A percentile compares a stretch with the other conserved stretches of the same genome.
Evolutionary conservation across 2,888 invertebrate genomes (phyloP).

Genomic region (Deroplatys truncata): DNA sequence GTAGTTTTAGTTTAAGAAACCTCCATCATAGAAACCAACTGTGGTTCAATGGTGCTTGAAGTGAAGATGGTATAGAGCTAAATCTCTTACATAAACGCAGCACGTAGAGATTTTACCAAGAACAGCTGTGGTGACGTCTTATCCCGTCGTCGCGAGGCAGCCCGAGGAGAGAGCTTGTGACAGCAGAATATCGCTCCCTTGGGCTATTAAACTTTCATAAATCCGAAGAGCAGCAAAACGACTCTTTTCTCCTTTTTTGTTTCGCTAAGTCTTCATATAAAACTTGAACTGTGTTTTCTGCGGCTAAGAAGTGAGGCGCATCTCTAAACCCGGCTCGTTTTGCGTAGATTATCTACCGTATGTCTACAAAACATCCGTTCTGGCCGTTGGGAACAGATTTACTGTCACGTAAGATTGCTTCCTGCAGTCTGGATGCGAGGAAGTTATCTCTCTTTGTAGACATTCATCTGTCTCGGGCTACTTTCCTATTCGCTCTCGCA

Average conservation of each 20-base stretch:
- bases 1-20: too few relatives aligned
- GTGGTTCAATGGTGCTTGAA: too few relatives aligned
- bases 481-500: background rate
- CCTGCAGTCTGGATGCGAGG: background rate
- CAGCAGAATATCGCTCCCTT: background rate
- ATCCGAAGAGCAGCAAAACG: background rate
- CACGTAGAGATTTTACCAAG: background rate
- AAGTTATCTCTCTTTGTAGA: background rate
- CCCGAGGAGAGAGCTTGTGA: background rate
- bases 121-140: background rate
- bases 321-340: background rate
- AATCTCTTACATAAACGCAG: background rate
- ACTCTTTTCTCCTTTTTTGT: background rate
- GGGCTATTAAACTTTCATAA: constrained; percentile 11
- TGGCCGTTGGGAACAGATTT: background rate
- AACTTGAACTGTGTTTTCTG: background rate
- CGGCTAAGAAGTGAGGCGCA: background rate
- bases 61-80: background rate
- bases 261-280: background rate
- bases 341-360: background rate
- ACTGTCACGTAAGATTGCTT: background rate
- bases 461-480: background rate
- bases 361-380: background rate
- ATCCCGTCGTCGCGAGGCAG: background rate
- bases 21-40: too few relatives aligned